Evolutionary conservation across 2,888 invertebrate species (phyloP), one percentile per base, ranked within the genome.

Genomic region (Petrolisthes manimaculis): DNA sequence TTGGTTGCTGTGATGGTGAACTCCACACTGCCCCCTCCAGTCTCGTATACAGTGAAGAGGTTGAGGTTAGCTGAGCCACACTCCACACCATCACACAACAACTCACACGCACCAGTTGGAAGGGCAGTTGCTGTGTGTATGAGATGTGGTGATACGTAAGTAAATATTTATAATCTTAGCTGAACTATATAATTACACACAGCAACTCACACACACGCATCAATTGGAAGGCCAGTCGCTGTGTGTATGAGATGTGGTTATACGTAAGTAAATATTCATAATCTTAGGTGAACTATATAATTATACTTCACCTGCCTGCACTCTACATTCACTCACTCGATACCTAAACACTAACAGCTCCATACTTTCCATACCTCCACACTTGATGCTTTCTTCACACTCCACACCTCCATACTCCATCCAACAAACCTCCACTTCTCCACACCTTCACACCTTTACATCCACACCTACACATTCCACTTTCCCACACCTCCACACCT

Each of bases 11-110:
- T n/a, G 37, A 86, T 6, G 37, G 75, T 82, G 56, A 86, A 86
- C 56, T 82, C 53, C 5, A 82, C 75, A 21, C 74, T 71, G 56
- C 86, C 86, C 14, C 82, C 81, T 14, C 86, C 86, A 4, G 86
- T 74, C 0, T 74, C 18, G 18, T 75, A 86, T 8, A 75, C 75
- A 24, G 71, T 71, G 55, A 82, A 21, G 55, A 82, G n/a, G 61
- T 81, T 77, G 14, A 6, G 54, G 24, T 82, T 56, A 1, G 56
- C 12, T 0, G 69, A 24, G 0, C 83, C 83, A 71, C 83, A 83
- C 14, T 69, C 37, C 69, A 51, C 24, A 6, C 21, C 56, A 24
- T 78, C 53, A 53, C 78, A 78, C 12, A 5, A n/a, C 14, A 53
- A 4, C n/a, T 78, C 78, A 18, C 78, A 78, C 53, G 77, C 37